phyloP scores from a whole-genome alignment of 2,797 vertebrate species.

The Anguilla obscura region DNA sequence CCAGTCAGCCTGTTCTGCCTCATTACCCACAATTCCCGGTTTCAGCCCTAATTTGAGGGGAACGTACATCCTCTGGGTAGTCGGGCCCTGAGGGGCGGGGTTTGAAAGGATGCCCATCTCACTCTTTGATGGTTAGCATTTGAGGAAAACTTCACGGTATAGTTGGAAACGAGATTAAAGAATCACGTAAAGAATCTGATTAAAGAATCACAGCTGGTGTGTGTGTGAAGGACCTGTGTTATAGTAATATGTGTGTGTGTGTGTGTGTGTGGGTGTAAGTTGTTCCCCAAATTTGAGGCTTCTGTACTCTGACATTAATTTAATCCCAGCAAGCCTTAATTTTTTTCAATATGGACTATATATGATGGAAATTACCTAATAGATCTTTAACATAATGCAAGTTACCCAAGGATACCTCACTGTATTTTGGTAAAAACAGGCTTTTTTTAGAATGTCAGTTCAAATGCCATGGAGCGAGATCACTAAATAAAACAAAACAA shows the following conservation, averaged over 20 bases:
- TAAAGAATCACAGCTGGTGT: background rate
- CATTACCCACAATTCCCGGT: background rate
- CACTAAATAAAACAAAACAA: background rate
- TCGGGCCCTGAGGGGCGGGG: background rate
- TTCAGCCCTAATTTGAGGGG: background rate
- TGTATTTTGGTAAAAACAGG: background rate
- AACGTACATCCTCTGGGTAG: background rate
- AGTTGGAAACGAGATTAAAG: background rate
- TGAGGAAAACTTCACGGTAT: background rate
- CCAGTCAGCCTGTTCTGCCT: background rate
- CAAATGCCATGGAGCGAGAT: too few species aligned
- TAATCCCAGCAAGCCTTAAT: background rate
- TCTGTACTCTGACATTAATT: background rate
- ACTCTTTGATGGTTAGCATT: background rate
- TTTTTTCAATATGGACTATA: too few species aligned
- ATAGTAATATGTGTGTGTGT: background rate
- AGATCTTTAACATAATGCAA: background rate
- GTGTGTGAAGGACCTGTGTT: background rate
- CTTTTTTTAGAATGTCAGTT: background rate
- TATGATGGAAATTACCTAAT: background rate
- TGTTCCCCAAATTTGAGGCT: background rate
- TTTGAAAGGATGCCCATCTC: background rate
- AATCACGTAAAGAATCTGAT: background rate
- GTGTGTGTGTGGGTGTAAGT: background rate
- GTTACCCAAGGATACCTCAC: background rate